These are phyloP conservation scores for Drosophila borborema DNA, from an alignment of 2,888 invertebrate genomes.

Conservation along the genomic window DNA sequence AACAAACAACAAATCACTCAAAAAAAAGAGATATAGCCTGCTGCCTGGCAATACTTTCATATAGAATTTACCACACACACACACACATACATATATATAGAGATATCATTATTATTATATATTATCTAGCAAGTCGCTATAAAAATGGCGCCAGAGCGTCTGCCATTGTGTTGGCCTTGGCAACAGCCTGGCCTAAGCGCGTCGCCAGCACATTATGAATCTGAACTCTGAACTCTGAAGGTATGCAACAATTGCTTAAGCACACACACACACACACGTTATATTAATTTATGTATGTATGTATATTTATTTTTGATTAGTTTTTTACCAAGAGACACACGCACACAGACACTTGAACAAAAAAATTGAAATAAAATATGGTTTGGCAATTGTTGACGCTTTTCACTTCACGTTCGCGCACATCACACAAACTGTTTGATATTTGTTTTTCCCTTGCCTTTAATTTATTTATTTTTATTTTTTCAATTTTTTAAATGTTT, in stretches of 20 bases:
- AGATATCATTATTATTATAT: conserved; percentile 5
- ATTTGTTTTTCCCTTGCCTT: not conserved
- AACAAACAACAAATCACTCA: conserved; percentile 38
- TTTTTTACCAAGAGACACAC: conserved; percentile 9
- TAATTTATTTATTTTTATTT: not conserved
- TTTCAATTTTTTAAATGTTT: not conserved
- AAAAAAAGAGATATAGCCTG: not conserved
- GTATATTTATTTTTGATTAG: not conserved
- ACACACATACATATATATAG: not conserved
- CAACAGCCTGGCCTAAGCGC: not conserved
- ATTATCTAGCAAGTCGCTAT: conserved; percentile 5
- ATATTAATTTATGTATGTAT: not conserved
- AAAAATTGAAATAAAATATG: conserved; percentile 12
- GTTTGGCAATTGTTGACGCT: conserved; percentile 15
- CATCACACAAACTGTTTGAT: conserved; percentile 19
- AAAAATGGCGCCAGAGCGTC: conserved; percentile 54
- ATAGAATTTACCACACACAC: not conserved
- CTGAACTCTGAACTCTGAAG: not conserved
- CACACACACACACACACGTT: conserved; percentile 5
- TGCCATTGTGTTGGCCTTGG: conserved; percentile 18
- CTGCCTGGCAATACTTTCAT: not conserved
- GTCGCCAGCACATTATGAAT: not conserved
- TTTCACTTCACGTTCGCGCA: conserved; percentile 36
- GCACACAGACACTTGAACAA: conserved; percentile 35
- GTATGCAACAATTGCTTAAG: conserved; percentile 39